A percentile compares a stretch with the other conserved stretches of the same genome.
Conservation (phyloP, 2,797 vertebrate species). For the Sebastiscus tertius region DNA sequence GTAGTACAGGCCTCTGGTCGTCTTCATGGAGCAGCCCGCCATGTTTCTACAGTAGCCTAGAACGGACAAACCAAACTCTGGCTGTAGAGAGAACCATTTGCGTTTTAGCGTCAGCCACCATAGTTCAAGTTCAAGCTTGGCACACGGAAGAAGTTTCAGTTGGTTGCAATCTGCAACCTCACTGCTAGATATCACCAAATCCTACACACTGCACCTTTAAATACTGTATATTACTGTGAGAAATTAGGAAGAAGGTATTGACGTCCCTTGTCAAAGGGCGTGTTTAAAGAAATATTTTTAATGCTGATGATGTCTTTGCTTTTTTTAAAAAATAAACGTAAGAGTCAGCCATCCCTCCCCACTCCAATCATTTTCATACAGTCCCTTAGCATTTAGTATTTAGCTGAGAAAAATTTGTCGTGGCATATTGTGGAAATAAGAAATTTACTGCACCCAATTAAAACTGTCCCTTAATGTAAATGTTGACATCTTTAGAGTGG, state of each 20-base stretch:
- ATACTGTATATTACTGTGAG: background rate
- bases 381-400: background rate
- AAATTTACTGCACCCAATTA: background rate
- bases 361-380: background rate
- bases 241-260: background rate
- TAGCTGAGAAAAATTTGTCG: background rate
- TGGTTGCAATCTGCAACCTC: too few relatives aligned
- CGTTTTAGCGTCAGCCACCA: too few relatives aligned
- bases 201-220: background rate
- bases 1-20: too few relatives aligned
- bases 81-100: accelerated
- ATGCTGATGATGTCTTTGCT: background rate
- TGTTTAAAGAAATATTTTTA: background rate
- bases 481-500: background rate
- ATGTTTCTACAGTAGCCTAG: too few relatives aligned
- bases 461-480: background rate
- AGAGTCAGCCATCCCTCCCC: background rate
- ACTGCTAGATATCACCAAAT: too few relatives aligned
- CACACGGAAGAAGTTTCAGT: too few relatives aligned
- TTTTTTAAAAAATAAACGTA: background rate
- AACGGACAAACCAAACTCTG: too few relatives aligned
- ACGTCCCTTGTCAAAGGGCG: background rate
- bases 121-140: too few relatives aligned
- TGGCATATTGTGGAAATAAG: background rate
- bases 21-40: too few relatives aligned